Base-by-base conservation (phyloP, 2,113 vertebrate species). In the Clarias magur region DNA sequence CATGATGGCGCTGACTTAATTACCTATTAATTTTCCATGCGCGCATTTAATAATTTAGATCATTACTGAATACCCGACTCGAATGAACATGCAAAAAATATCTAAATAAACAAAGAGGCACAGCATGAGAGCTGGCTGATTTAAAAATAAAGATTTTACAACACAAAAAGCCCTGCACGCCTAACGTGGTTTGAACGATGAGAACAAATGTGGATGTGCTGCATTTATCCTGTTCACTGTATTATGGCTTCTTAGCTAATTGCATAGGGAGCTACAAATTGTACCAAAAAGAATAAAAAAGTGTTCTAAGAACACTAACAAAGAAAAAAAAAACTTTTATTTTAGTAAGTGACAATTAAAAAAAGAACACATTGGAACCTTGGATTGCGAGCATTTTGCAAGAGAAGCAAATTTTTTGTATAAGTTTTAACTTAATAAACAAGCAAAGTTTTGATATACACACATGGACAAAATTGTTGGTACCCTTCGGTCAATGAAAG, bases 201-300 rank as follows among this genome's bases (percentile, higher is more conserved):
- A 88, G 79, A 57, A 92, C 80, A 84, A 86, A 67, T 85, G 84
- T 88, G 91, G 86, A 91, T 92, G 92, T 88, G 88, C 89, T 88
- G 90, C 88, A 88, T 91, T 92, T 90, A 87, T 87, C 68, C 84
- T 92, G 88, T 88, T 93, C 89, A 78, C 84, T 86, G 78, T 87
- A 87, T 94, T 93, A 91, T 80, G 56, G 83, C 86, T 89, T 87
- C 89, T 88, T 67, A 42, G 84, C 85, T 88, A 86, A 86, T 10
- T 78, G 72, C 79, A 87, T 85, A 30, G 85, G 48, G 54, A 80
- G 85, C 17, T 56, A 56, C 6, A 48, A 7, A 48, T 48, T 48
- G 48, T 8, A 1, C 7, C 48, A 48, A 48, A 48, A 48, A 48
- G 48, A 48, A 48, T 1, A 48, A 48, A 42, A 42, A 38, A 34